These are phyloP conservation scores for Oxyscelio sp. DNA, from an alignment of 2,888 invertebrate species.

Conservation along the genomic window DNA sequence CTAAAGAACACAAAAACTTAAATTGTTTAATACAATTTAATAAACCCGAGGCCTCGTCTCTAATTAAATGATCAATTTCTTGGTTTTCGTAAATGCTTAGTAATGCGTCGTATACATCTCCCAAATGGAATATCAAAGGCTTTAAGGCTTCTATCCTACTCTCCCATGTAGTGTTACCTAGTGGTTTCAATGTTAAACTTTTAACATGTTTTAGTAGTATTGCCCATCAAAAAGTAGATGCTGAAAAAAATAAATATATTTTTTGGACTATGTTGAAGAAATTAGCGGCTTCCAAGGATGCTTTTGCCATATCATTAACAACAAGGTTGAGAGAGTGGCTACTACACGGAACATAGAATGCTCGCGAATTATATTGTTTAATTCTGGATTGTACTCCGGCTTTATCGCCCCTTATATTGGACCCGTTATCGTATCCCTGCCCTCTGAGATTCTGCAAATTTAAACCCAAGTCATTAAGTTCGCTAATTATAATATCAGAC, in stretches of 20 bases:
- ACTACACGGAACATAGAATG: conserved; percentile 64
- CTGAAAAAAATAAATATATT: conserved; percentile 60
- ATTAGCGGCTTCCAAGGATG: conserved; percentile 77
- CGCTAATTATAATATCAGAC: conserved; percentile 40
- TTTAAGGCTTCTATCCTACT: conserved; percentile 73
- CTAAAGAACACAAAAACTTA: conserved; percentile 66
- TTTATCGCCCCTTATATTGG: conserved; percentile 84
- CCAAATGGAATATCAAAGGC: conserved; percentile 64
- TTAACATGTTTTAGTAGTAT: conserved; percentile 65
- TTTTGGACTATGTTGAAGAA: conserved; percentile 75
- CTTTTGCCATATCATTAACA: conserved; percentile 41
- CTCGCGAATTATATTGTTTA: conserved; percentile 74
- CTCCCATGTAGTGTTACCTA: conserved; percentile 74
- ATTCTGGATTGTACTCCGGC: conserved; percentile 83
- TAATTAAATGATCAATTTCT: conserved; percentile 28
- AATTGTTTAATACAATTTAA: conserved; percentile 47
- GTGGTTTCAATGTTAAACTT: conserved; percentile 73
- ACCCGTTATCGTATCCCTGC: conserved; percentile 84
- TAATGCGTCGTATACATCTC: conserved; percentile 70
- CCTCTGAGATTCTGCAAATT: conserved; percentile 81
- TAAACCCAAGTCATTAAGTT: conserved; percentile 77
- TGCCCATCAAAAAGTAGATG: conserved; percentile 66
- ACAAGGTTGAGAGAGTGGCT: conserved; percentile 56
- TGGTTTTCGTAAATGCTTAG: conserved; percentile 54
- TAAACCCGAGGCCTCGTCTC: conserved; percentile 28